Conservation (phyloP, 2,888 invertebrate genomes). For the Heliconius ethilla region DNA sequence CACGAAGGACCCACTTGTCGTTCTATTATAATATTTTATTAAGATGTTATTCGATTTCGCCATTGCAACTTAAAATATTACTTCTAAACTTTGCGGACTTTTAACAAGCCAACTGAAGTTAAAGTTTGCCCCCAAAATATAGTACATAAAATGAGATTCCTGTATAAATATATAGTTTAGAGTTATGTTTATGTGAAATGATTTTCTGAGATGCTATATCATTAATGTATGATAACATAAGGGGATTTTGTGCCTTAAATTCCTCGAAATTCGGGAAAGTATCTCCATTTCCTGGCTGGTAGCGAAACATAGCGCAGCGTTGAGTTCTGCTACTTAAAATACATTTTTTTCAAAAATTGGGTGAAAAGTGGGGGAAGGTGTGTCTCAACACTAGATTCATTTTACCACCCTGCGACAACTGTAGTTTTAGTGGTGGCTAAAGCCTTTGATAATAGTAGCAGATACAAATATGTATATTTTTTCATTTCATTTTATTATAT, state of each 20-base stretch:
- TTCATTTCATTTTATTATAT: too few species aligned
- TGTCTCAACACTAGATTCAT: too few species aligned
- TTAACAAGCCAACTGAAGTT: not conserved
- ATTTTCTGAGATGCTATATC: not conserved
- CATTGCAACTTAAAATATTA: conserved; percentile 10
- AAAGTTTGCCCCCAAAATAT: conserved; percentile 5
- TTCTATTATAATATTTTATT: not conserved
- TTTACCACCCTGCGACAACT: too few species aligned
- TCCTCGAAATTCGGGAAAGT: too few species aligned
- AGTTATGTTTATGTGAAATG: not conserved
- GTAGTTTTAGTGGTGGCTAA: too few species aligned
- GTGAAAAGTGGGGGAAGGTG: too few species aligned
- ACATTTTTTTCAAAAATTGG: too few species aligned
- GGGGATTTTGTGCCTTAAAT: not conserved
- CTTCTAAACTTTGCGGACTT: not conserved
- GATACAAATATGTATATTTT: too few species aligned
- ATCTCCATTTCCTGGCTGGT: too few species aligned
- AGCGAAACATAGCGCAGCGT: too few species aligned
- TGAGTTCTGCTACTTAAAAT: too few species aligned
- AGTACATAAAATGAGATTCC: not conserved
- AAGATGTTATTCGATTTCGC: conserved; percentile 9
- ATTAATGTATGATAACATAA: not conserved
- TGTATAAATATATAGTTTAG: not conserved
- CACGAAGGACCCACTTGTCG: not conserved
- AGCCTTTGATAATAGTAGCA: too few species aligned